Conservation (phyloP, 1,140 invertebrate species). For the Carposina sasakii region DNA sequence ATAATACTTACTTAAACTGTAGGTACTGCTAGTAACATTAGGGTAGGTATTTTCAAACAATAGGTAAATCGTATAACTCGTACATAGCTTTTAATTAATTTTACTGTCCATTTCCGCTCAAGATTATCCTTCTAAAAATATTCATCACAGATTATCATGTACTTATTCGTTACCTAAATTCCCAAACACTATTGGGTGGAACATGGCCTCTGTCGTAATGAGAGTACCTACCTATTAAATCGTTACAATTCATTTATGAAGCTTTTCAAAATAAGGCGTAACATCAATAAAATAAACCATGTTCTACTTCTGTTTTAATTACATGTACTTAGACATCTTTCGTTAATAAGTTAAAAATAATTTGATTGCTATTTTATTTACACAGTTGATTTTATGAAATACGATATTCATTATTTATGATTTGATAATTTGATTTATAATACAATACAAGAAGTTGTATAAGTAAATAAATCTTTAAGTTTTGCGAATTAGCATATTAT, state of each 20-base stretch:
- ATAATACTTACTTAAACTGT: constrained; percentile 61
- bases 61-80: constrained; percentile 48
- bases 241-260: constrained; percentile 41
- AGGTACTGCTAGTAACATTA: constrained; percentile 57
- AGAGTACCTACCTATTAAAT: constrained; percentile 39
- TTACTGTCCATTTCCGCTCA: constrained; percentile 41
- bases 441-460: constrained; percentile 48
- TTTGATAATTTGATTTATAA: constrained; percentile 54
- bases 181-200: constrained; percentile 42
- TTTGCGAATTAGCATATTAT: constrained; percentile 47
- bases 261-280: constrained; percentile 20
- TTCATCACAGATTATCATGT: constrained; percentile 69
- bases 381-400: constrained; percentile 44
- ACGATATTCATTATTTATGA: constrained; percentile 55
- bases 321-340: constrained; percentile 32
- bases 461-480: constrained; percentile 61
- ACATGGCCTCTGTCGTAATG: constrained; percentile 32
- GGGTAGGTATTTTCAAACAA: constrained; percentile 40
- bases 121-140: constrained; percentile 52
- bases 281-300: not conserved
- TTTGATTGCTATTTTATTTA: constrained; percentile 60
- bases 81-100: constrained; percentile 36
- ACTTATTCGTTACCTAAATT: constrained; percentile 59
- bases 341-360: constrained; percentile 56
- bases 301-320: constrained; percentile 1